A percentile compares a stretch with the other conserved stretches of the same genome.
These are phyloP conservation scores for Pollenia angustigena DNA, from an alignment of 2,888 invertebrate species.

Conservation along the genomic window DNA sequence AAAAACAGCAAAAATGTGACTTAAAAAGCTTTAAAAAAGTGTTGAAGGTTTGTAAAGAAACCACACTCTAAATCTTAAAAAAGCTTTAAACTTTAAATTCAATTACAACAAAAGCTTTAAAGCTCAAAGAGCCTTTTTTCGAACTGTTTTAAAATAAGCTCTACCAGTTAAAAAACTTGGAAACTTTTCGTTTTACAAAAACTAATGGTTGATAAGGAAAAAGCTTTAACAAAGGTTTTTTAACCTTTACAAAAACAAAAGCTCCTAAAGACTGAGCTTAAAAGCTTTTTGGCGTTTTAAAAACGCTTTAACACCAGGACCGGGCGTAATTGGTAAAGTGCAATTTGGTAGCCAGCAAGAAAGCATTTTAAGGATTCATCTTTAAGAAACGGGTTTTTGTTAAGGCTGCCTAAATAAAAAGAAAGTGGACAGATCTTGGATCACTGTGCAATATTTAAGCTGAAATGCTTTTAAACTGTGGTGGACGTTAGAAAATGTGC, in stretches of 20 bases:
- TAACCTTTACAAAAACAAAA: slow-evolving; percentile 38
- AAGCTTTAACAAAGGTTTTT: slow-evolving; percentile 55
- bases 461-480: slow-evolving; percentile 46
- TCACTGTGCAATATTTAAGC: slow-evolving; percentile 65
- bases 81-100: slow-evolving; percentile 54
- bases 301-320: slow-evolving; percentile 70
- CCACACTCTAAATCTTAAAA: slow-evolving; percentile 44
- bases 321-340: slow-evolving; percentile 78
- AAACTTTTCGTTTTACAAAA: slow-evolving; percentile 24
- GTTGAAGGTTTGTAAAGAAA: slow-evolving; percentile 13
- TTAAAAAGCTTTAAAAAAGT: slow-evolving; percentile 63
- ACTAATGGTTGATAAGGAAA: slow-evolving; percentile 41
- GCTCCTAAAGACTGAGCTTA: slow-evolving; percentile 72
- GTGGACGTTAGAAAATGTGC: slow-evolving; percentile 65
- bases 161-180: neutral
- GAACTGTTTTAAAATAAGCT: neutral
- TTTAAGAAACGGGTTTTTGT: slow-evolving; percentile 7
- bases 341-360: slow-evolving; percentile 73
- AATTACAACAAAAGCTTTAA: slow-evolving; percentile 78
- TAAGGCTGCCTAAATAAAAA: neutral
- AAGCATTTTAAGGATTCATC: neutral
- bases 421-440: slow-evolving; percentile 27
- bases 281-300: slow-evolving; percentile 69
- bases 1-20: slow-evolving; percentile 50
- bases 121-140: slow-evolving; percentile 75